Conservation (phyloP, 2,888 invertebrate genomes). For the Cephus pygmeus region DNA sequence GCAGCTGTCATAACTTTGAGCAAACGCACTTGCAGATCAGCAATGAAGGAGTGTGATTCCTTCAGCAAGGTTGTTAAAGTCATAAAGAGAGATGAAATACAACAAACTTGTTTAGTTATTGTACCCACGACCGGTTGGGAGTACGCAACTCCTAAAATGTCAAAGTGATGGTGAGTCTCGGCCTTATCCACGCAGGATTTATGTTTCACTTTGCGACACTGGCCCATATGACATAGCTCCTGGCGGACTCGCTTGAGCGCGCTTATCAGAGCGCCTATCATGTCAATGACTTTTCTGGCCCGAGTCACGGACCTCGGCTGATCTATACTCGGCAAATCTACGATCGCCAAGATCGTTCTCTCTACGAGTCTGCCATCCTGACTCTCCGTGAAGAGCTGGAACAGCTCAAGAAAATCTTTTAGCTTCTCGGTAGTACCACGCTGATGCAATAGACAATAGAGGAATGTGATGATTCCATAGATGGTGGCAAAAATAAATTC, state of each 20-base stretch:
- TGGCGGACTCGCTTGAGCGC: conserved; percentile 71
- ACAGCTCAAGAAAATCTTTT: conserved; percentile 71
- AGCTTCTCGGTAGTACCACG: conserved; percentile 66
- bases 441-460: conserved; percentile 72
- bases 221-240: conserved; percentile 70
- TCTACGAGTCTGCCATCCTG: conserved; percentile 71
- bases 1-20: conserved; percentile 70
- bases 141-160: conserved; percentile 68
- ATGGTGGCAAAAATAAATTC: conserved; percentile 73
- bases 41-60: conserved; percentile 65
- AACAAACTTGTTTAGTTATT: conserved; percentile 67
- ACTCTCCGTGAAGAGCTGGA: conserved; percentile 72
- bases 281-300: conserved; percentile 70
- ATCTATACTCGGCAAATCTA: conserved; percentile 67
- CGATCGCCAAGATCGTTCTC: conserved; percentile 70
- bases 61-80: conserved; percentile 68
- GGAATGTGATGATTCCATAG: conserved; percentile 71
- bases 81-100: conserved; percentile 71
- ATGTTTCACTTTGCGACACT: conserved; percentile 69
- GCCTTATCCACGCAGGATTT: conserved; percentile 67
- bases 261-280: conserved; percentile 69
- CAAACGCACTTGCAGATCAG: conserved; percentile 66
- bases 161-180: conserved; percentile 72
- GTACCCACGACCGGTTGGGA: conserved; percentile 59
- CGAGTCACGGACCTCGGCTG: conserved; percentile 63